Evolutionary conservation across 2,797 vertebrate species (phyloP), one percentile per base, ranked within the genome.

Genomic region (Argya squamiceps): DNA sequence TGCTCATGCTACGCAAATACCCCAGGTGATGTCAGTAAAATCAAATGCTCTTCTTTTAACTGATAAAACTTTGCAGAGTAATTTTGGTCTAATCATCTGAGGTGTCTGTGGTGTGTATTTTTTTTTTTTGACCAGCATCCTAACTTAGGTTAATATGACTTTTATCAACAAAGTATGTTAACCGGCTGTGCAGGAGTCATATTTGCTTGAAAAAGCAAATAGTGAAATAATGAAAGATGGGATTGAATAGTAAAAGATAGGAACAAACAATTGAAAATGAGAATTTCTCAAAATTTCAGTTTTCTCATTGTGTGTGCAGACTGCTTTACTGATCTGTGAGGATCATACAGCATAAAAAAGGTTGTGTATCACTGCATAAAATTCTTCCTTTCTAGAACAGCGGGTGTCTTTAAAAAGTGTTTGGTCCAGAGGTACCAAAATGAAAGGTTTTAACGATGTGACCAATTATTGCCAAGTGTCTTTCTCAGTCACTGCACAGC

Each of bases 1-100:
- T 98, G 92, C 98, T 99, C 73, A 98, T 99, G 97, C 97, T 99
- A 47, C 99, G 97, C 68, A 98, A 95, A 94, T 98, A 99, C 88
- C 98, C 99, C 29, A 99, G 99, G 99, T 99, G 87, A 70, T 89
- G 56, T 62, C 75, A 63, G 20, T 81, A 53, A 71, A 78, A 73
- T 15, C 22, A 63, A 77, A 22, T 14, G 7, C 36, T 50, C 0
- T 67, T 85, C 30, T 78, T 78, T 36, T 46, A 64, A 19, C 4
- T 71, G 67, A 36, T 46, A 44, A 60, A 92, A n/a, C 36, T 30
- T 56, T 5, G 10, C 36, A 46, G 29, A 49, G 11, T 69, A 41
- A 63, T 75, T 82, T 82, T 32, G 8, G 3, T 83, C 18, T 71
- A 23, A 58, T 74, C 3, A 2, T 49, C 32, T 75, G 17, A 67